Evolutionary conservation across 2,888 invertebrate genomes (phyloP).

Genomic region (Thysanoteuthis rhombus): DNA sequence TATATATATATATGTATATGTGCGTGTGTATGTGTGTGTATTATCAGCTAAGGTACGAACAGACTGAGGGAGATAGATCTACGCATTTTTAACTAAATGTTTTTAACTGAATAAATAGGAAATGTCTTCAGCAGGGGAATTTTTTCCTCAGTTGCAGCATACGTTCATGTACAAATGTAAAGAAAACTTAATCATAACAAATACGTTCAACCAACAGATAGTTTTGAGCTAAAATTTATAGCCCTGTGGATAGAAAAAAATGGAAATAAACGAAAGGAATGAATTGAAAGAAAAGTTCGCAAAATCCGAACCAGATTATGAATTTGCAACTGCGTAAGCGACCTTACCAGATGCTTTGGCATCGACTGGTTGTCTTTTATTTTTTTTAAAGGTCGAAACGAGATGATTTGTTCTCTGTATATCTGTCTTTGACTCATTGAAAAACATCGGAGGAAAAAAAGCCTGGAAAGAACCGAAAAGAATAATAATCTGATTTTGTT

Average conservation of each 20-base stretch:
- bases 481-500: too few species aligned
- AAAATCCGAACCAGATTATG: too few species aligned
- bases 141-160: neutral
- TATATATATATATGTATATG: constrained; percentile 12
- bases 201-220: neutral
- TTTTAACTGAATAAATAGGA: neutral
- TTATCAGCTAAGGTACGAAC: too few species aligned
- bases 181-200: neutral
- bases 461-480: too few species aligned
- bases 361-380: too few species aligned
- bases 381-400: neutral
- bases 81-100: too few species aligned
- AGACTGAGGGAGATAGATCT: too few species aligned
- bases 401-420: neutral
- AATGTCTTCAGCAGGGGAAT: neutral
- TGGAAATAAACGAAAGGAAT: neutral
- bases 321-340: neutral
- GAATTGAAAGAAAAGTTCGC: too few species aligned
- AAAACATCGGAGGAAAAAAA: neutral
- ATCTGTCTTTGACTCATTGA: neutral
- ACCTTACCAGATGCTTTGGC: neutral
- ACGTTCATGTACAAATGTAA: neutral
- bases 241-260: neutral
- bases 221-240: neutral
- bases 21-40: too few species aligned